Conservation (phyloP, 2,888 invertebrate genomes). For the Cabera pusaria region DNA sequence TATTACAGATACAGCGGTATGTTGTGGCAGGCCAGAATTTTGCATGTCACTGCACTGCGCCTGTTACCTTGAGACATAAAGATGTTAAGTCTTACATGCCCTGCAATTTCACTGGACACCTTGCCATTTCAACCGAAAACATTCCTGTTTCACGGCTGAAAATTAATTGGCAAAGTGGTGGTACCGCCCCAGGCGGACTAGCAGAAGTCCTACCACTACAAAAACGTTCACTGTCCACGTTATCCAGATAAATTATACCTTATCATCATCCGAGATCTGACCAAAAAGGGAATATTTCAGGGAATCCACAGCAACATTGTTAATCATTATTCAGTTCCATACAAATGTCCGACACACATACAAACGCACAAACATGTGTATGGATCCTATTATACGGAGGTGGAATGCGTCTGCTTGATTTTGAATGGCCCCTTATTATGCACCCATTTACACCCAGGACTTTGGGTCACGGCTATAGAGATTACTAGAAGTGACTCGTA, state of each 20-base stretch:
- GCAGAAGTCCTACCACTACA: too few species aligned
- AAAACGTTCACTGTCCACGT: too few species aligned
- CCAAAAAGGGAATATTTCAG: constrained; percentile 33
- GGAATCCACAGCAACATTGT: constrained; percentile 50
- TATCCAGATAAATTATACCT: constrained; percentile 1
- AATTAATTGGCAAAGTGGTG: too few species aligned
- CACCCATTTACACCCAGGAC: constrained; percentile 79
- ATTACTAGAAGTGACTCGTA: constrained; percentile 32
- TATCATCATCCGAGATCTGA: constrained; percentile 26
- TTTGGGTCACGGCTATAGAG: constrained; percentile 29
- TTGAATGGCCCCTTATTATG: constrained; percentile 82
- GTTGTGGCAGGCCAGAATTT: too few species aligned
- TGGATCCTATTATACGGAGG: constrained; percentile 70
- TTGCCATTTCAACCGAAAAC: too few species aligned
- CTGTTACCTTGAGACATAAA: too few species aligned
- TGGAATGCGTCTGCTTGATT: constrained; percentile 76
- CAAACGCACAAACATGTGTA: constrained; percentile 72
- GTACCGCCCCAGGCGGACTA: too few species aligned
- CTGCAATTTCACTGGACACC: too few species aligned
- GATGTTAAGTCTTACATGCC: too few species aligned
- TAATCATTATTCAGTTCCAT: constrained; percentile 78
- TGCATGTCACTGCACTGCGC: too few species aligned
- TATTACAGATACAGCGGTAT: too few species aligned
- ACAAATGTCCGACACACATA: constrained; percentile 70
- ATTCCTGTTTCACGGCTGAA: too few species aligned